Evolutionary conservation across 2,113 vertebrate species (phyloP).

Genomic region (Macaca nemestrina): DNA sequence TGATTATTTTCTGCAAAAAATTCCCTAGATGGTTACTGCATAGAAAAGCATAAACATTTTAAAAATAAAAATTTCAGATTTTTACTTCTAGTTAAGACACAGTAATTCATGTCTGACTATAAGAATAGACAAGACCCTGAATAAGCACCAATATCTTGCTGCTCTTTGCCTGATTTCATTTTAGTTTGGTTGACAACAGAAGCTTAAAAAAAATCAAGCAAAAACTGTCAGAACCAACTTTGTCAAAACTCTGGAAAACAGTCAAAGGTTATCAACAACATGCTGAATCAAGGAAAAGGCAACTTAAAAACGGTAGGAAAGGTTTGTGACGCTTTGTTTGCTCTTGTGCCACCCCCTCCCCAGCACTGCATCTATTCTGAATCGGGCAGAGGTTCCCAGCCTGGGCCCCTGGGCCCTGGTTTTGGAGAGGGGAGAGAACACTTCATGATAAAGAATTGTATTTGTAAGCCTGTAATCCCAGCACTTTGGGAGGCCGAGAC

Average conservation of each 20-base stretch:
- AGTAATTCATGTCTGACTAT: not conserved
- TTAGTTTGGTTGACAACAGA: not conserved
- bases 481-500: too few relatives aligned
- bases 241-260: not conserved
- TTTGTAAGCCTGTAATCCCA: too few relatives aligned
- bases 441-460: not conserved
- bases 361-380: not conserved
- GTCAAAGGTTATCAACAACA: not conserved
- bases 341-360: rapidly evolving
- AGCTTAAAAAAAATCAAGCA: not conserved
- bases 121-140: not conserved
- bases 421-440: not conserved
- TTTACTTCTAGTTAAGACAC: not conserved
- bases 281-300: not conserved
- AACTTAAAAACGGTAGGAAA: not conserved
- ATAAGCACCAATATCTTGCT: not conserved
- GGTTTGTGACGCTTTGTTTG: not conserved
- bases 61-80: not conserved
- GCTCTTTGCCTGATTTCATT: not conserved
- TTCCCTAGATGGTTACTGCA: not conserved
- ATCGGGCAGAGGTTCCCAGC: not conserved
- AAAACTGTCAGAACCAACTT: not conserved
- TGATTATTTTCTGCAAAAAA: not conserved
- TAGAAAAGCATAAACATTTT: not conserved
- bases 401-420: rapidly evolving